Percentiles rank a stretch among this genome's conserved stretches.
These are phyloP conservation scores for Lepus americanus DNA, from an alignment of 2,113 vertebrate species.

Conservation along the genomic window DNA sequence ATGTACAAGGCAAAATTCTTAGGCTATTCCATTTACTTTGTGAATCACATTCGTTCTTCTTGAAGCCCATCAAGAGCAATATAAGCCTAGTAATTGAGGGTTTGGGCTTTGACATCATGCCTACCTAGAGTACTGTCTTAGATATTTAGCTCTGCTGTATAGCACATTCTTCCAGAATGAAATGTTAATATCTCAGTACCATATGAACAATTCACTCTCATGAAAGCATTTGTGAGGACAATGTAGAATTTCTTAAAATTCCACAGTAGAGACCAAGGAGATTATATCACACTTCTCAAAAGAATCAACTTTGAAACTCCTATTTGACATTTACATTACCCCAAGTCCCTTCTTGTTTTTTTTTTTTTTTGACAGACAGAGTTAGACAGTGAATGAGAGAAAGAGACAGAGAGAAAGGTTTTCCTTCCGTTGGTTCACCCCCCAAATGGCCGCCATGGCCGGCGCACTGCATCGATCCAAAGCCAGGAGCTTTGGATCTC, in stretches of 20 bases:
- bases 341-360: background rate
- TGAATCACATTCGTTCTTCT: background rate
- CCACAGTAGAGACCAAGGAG: background rate
- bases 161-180: background rate
- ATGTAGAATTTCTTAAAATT: background rate
- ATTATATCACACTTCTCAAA: background rate
- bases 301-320: background rate
- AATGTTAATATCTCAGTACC: background rate
- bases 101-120: background rate
- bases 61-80: background rate
- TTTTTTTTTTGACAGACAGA: too few relatives aligned
- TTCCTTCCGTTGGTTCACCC: too few relatives aligned
- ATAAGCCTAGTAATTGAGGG: background rate
- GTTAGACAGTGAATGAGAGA: too few relatives aligned
- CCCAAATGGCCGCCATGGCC: too few relatives aligned
- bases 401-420: too few relatives aligned
- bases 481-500: too few relatives aligned
- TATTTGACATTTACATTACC: slow-evolving; percentile 18
- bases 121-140: background rate
- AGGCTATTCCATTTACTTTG: background rate
- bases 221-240: background rate
- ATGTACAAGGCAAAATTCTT: background rate
- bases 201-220: background rate
- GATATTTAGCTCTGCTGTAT: background rate
- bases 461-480: too few relatives aligned